Evolutionary conservation across 2,797 vertebrate species (phyloP), one percentile per base, ranked within the genome.

Genomic region (Phoeniculus purpureus): DNA sequence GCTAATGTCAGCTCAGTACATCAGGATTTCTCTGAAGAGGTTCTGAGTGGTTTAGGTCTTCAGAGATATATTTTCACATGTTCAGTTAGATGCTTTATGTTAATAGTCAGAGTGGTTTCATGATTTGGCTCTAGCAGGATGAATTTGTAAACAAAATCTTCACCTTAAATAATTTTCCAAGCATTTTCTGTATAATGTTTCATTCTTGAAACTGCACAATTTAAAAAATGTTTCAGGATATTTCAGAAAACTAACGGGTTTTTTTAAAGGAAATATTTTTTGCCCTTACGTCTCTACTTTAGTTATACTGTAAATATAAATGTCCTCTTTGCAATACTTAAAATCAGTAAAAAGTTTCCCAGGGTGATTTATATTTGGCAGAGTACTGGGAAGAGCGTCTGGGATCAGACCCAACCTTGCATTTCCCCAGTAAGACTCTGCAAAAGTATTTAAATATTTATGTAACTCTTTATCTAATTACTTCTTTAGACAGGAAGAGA

Each of bases 381-480:
- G 71, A 79, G 61, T 81, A 74, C 89, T 92, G 67, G 81, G 82
- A 95, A 88, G 72, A 82, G 47, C 77, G 77, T 91, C 87, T 90
- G 48, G 77, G 85, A 86, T 65, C 58, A 79, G 68, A 81, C 60
- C 34, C 32, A 86, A 45, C 71, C 37, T 83, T 86, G 51, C 68
- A 67, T 86, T 95, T 94, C 78, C 81, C 71, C 43, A 80, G 74
- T 50, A 93, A 82, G 92, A 6, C 48, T 74, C 89, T 31, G 31
- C 43, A 81, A 48, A 93, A 94, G 74, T 82, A 88, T 81, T 93
- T 82, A 91, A 92, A 91, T 95, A 93, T 94, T 93, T 95, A 95
- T 88, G 27, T 79, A 90, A 91, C 55, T 76, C 71, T 84, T 91
- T 71, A 85, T 86, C 91, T 93, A 91, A 92, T 94, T 84, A 59